Evolutionary conservation across 2,888 invertebrate species (phyloP).

Genomic region (Caenorhabditis virilis): DNA sequence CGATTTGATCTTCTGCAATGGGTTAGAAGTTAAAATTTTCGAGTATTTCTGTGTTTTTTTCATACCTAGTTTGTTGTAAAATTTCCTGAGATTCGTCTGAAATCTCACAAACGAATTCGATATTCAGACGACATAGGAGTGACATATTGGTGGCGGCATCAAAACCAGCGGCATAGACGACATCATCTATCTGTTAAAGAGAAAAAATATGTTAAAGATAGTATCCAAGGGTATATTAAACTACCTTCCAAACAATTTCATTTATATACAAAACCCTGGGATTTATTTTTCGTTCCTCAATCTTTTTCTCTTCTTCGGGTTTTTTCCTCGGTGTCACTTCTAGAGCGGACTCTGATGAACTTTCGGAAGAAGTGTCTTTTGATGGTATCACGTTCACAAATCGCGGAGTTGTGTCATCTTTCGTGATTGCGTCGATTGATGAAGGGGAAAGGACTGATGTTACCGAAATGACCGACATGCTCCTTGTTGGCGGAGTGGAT

Average conservation of each 20-base stretch:
- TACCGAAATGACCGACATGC: constrained; percentile 28
- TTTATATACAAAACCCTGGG: constrained; percentile 42
- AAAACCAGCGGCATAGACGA: constrained; percentile 70
- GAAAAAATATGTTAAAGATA: not conserved
- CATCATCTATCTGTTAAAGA: constrained; percentile 52
- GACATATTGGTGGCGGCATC: constrained; percentile 70
- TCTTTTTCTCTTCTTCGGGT: constrained; percentile 1
- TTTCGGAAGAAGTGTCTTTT: constrained; percentile 5
- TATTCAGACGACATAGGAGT: constrained; percentile 70
- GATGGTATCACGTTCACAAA: constrained; percentile 34
- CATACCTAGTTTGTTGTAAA: constrained; percentile 26
- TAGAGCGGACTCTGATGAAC: not conserved
- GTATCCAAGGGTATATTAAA: too few species aligned
- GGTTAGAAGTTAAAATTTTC: not conserved
- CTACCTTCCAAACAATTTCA: constrained; percentile 58
- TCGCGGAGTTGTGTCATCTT: constrained; percentile 1
- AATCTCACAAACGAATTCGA: constrained; percentile 71
- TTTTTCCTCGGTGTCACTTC: not conserved
- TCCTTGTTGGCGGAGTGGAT: constrained; percentile 17
- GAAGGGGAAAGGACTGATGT: constrained; percentile 22
- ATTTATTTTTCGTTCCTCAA: not conserved
- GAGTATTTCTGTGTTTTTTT: too few species aligned
- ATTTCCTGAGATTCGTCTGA: constrained; percentile 51
- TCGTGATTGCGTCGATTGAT: constrained; percentile 8
- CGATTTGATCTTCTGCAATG: constrained; percentile 25